A percentile compares a stretch with the other conserved stretches of the same genome.
phyloP scores from a whole-genome alignment of 2,797 vertebrate genomes.

The Sylvia borin region DNA sequence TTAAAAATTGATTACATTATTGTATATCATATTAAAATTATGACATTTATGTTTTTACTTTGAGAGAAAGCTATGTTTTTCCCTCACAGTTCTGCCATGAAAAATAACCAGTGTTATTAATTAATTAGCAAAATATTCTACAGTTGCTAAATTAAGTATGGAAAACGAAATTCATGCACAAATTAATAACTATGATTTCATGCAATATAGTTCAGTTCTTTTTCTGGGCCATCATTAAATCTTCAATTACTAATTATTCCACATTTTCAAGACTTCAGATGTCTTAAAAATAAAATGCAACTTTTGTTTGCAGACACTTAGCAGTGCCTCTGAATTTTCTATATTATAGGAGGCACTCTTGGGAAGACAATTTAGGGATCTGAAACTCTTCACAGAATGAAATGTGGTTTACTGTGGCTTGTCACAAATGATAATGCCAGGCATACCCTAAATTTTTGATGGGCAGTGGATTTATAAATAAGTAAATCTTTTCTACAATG shows the following conservation, averaged over 20 bases:
- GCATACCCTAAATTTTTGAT: background rate
- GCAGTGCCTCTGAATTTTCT: background rate
- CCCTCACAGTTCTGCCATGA: conserved; percentile 21
- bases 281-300: conserved; percentile 47
- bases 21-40: conserved; percentile 14
- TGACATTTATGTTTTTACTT: conserved; percentile 13
- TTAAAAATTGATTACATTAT: conserved; percentile 42
- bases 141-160: conserved; percentile 52
- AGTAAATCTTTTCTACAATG: background rate
- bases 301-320: conserved; percentile 53
- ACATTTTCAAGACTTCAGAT: conserved; percentile 50
- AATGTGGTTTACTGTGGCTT: background rate
- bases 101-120: conserved; percentile 56
- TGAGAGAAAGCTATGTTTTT: conserved; percentile 36
- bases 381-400: conserved; percentile 3
- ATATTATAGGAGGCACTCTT: conserved; percentile 16
- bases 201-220: conserved; percentile 38
- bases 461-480: background rate
- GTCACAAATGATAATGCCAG: background rate
- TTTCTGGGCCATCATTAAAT: conserved; percentile 60
- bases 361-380: background rate
- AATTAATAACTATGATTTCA: conserved; percentile 63
- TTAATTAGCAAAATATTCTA: conserved; percentile 63
- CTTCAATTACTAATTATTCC: conserved; percentile 56
- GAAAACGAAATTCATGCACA: conserved; percentile 9